Percentiles rank a stretch among this genome's conserved stretches.
Evolutionary conservation across 2,113 vertebrate species (phyloP).

Genomic region (Galbula dea): DNA sequence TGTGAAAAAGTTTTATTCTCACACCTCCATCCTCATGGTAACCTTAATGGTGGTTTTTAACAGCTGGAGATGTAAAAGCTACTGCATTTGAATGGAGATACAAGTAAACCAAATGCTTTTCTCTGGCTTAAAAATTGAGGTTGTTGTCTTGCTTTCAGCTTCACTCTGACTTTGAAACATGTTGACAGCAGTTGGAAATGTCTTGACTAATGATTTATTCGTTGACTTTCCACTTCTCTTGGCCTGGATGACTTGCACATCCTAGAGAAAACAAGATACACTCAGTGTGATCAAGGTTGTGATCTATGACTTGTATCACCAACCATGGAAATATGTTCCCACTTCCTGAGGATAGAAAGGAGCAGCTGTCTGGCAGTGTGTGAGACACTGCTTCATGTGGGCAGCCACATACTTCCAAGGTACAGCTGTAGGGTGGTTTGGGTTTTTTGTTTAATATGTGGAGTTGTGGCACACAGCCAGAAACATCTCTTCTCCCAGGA

Average conservation of each 20-base stretch:
- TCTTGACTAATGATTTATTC: conserved; percentile 16
- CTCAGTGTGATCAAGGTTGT: neutral
- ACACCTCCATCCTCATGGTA: neutral
- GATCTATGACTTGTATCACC: neutral
- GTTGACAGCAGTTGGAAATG: conserved; percentile 15
- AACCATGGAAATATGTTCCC: neutral
- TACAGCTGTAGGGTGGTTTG: neutral
- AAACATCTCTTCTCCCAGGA: too few species aligned
- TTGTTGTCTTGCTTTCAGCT: conserved; percentile 34
- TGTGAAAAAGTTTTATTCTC: neutral
- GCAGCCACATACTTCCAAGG: neutral
- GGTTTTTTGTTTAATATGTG: neutral
- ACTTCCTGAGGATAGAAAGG: neutral
- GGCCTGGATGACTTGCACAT: neutral
- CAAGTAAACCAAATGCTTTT: neutral
- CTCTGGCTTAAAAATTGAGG: neutral
- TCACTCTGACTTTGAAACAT: conserved; percentile 18
- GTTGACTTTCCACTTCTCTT: neutral
- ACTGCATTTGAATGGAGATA: neutral
- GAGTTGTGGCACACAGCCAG: neutral
- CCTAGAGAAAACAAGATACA: neutral
- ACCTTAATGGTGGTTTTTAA: neutral
- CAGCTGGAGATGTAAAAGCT: neutral
- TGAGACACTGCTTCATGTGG: neutral
- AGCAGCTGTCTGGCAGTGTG: neutral